phyloP scores from a whole-genome alignment of 2,113 vertebrate species.

The Notiomystis cincta region DNA sequence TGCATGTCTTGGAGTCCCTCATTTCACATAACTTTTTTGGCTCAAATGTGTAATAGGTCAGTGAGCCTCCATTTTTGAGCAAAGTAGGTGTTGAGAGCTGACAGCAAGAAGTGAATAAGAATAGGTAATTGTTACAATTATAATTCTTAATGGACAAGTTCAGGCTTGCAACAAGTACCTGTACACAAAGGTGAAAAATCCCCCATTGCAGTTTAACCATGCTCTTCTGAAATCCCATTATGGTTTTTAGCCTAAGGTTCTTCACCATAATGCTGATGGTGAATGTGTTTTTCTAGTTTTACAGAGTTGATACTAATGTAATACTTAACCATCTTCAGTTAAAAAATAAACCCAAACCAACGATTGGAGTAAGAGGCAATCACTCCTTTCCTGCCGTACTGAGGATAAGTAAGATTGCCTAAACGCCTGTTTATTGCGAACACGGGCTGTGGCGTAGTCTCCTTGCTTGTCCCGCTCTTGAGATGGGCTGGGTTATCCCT shows the following conservation, averaged over 20 bases:
- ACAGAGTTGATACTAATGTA: neutral
- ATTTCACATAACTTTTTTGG: rapidly evolving
- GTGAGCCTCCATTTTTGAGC: neutral
- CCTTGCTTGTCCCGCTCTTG: neutral
- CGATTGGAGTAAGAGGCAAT: neutral
- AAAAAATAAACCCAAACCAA: neutral
- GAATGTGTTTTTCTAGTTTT: neutral
- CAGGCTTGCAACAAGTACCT: neutral
- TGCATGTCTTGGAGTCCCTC: neutral
- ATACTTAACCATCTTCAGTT: neutral
- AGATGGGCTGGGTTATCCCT: neutral
- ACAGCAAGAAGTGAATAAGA: neutral
- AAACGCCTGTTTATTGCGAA: too few relatives aligned
- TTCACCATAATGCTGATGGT: neutral
- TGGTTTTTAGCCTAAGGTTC: neutral
- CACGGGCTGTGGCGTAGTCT: rapidly evolving
- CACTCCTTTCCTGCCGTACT: neutral
- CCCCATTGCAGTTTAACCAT: neutral
- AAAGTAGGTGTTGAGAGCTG: neutral
- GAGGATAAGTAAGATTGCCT: neutral
- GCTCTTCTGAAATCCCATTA: neutral
- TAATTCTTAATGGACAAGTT: too few relatives aligned
- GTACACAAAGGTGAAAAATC: neutral
- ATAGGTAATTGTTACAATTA: too few relatives aligned
- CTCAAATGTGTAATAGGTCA: neutral